Evolutionary conservation across 1,140 invertebrate genomes (phyloP), one percentile per base, ranked within the genome.

Genomic region (Aphidius ervi): DNA sequence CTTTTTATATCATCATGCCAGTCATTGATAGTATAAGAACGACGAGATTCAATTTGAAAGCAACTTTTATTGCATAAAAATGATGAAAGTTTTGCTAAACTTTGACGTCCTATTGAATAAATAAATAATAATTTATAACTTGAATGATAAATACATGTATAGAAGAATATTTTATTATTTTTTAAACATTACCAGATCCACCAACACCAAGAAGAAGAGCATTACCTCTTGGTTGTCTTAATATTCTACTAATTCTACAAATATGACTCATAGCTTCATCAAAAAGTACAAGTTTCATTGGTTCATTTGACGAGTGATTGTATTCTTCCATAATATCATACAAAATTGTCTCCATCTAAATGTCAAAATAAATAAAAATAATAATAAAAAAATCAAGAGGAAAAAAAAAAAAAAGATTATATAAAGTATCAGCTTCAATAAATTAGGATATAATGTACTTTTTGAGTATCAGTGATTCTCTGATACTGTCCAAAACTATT

Each of bases 231-330:
- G 84, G 80, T 67, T 87, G 86, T 50, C 84, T 79, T 4, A 90
- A 77, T 23, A 89, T 82, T 8, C 88, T 76, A 48, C 81, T 80
- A 42, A 89, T 87, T 46, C 87, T 74, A 49, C 84, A 87, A 43
- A 90, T 73, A 67, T 90, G 88, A 66, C 81, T 80, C 54, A 90
- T 82, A 6, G 86, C 87, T 71, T 88, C 87, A 65, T 84, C 72
- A 68, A 90, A 90, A 41, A 89, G 76, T 1, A 90, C 87, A 41
- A 90, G 74, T 56, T 86, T 85, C 85, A 90, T 86, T 0, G 86
- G 86, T 37, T 84, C 81, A 56, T 86, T 88, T 47, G 82, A 84
- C 47, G 83, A 75, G n/a, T 72, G 74, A 68, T 90, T 90, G 72
- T 87, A 90, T 47, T 89, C 87, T 0, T 84, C 79, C n/a, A 90